A percentile compares a stretch with the other conserved stretches of the same genome.
Evolutionary conservation across 2,113 vertebrate species (phyloP).

Genomic region (Polyodon spathula): DNA sequence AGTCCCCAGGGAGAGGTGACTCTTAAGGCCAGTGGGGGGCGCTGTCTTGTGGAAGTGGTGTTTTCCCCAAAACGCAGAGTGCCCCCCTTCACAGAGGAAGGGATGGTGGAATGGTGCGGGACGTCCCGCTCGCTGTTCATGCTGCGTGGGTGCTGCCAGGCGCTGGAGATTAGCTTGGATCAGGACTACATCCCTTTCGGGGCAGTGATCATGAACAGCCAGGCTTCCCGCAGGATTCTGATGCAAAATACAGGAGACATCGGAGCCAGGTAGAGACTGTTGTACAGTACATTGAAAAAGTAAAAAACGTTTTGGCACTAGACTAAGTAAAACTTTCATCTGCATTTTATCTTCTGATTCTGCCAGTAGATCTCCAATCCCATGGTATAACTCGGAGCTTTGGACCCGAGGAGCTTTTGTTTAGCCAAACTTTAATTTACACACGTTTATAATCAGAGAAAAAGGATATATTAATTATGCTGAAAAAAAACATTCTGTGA

Average conservation of each 20-base stretch:
- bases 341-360: too few relatives aligned
- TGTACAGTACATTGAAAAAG: too few relatives aligned
- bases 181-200: constrained; percentile 71
- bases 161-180: constrained; percentile 62
- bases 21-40: constrained; percentile 51
- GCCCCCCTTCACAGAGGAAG: constrained; percentile 55
- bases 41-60: constrained; percentile 55
- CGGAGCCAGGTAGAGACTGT: constrained; percentile 58
- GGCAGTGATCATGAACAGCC: constrained; percentile 54
- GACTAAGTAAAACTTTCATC: too few relatives aligned
- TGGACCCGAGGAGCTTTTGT: too few relatives aligned
- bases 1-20: constrained; percentile 46
- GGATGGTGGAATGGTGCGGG: constrained; percentile 57
- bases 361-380: too few relatives aligned
- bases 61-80: constrained; percentile 57
- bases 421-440: too few relatives aligned
- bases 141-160: constrained; percentile 69
- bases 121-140: constrained; percentile 58
- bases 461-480: too few relatives aligned
- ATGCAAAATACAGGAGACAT: constrained; percentile 68
- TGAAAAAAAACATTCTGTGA: too few relatives aligned
- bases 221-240: constrained; percentile 43
- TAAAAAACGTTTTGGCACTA: too few relatives aligned
- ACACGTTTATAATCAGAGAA: too few relatives aligned
- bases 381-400: too few relatives aligned